Evolutionary conservation across 2,888 invertebrate species (phyloP), one percentile per base, ranked within the genome.

Genomic region (Dryomyza anilis): DNA sequence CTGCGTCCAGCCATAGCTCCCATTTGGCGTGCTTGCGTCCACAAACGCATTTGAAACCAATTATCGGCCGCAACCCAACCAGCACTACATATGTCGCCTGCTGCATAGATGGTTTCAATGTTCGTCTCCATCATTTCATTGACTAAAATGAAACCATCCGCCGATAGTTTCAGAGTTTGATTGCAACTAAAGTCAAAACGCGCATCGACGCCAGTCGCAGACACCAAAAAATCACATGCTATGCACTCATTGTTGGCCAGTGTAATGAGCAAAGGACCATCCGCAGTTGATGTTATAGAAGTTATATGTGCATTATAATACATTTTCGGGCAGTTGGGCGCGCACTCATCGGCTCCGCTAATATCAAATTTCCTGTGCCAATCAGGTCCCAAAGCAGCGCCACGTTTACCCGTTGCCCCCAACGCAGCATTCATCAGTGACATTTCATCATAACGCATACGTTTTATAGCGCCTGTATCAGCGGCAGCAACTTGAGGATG

Each of bases 11-110:
- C 96, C 86, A 95, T 96, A 62, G 89, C 88, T 10, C 98, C 99
- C 97, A 98, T 98, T 84, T 98, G 97, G 62, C 96, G 86, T 0
- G 98, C 99, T 84, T 99, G 99, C 0, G 96, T 95, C 99, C 99
- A 99, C 36, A 99, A 84, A 66, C 96, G 88, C 91, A 98, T 93
- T 85, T 97, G 93, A 81, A 94, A 93, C 96, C 96, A 96, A 77
- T 95, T 92, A 25, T 87, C 85, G 0, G 93, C 89, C 67, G 85
- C 79, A 6, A 85, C 78, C 97, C 97, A 98, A 33, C 85, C 85
- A n/a, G 93, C 91, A 70, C 87, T 86, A 75, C 96, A 97, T 7
- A 94, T 91, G 87, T 99, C 99, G 2, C 99, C 99, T 52, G 97
- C 98, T 8, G 98, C 98, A 86, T 89, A 99, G 25, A 99, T 87